Base-by-base conservation (phyloP, 2,888 invertebrate species). In the Schrankia costaestrigalis region DNA sequence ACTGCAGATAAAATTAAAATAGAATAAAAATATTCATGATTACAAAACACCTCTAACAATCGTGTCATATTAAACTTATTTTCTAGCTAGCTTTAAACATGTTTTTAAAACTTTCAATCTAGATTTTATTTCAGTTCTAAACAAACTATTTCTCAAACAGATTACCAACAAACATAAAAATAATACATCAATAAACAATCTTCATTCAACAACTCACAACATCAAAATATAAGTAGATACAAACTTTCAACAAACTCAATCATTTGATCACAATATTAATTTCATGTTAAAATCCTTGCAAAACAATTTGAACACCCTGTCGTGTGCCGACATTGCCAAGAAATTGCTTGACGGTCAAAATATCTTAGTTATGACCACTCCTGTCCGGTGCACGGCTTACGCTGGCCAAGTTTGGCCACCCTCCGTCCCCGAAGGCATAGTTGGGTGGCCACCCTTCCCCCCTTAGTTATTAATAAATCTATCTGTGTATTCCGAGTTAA, bases 321-420 rank as follows among this genome's bases (percentile, higher is more conserved):
- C 64, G 68, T 61, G 41, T 46, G 63, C 63, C 65, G 66, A 67
- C 68, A 70, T 61, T 66, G 72, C 80, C 81, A 86, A 84, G 85
- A 83, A 82, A 85, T 85, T 78, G 82, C 83, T 76, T 78, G 84
- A 81, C 84, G 82, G 83, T 84, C 87, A 85, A 87, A 86, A 86
- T 84, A 86, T 87, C 86, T 86, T 86, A 84, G 86, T 83, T 87
- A 86, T 86, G 86, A 82, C 86, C 83, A 79, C 75, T 82, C 71
- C 84, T 87, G 87, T 86, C 87, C 85, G 65, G 80, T 65, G 67
- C 86, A 86, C 64, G 74, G 80, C 82, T 80, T 80, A 84, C 80
- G 80, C 78, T 81, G 78, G 82, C 82, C 79, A 84, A 84, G 76
- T 82, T 76, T 68, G 49, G 66, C 75, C 69, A 57, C 68, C 71